A percentile compares a stretch with the other conserved stretches of the same genome.
Evolutionary conservation across 2,888 invertebrate species (phyloP).

Genomic region (Nemotelus nigrinus): DNA sequence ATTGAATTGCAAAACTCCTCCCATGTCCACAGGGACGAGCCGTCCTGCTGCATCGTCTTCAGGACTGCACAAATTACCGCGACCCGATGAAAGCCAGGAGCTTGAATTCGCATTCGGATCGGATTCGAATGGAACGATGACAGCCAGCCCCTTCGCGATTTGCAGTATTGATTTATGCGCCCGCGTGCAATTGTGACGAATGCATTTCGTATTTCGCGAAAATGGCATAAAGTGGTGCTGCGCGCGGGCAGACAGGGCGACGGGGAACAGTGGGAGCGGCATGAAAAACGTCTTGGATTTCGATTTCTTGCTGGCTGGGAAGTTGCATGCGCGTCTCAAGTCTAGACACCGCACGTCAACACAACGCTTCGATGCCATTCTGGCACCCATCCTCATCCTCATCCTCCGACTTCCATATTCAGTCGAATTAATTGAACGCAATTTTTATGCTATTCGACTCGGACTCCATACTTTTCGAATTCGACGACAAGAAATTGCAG

Average conservation of each 20-base stretch:
- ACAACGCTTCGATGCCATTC: slow-evolving; percentile 38
- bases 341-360: slow-evolving; percentile 43
- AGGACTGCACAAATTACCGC: slow-evolving; percentile 10
- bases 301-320: background rate
- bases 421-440: slow-evolving; percentile 43
- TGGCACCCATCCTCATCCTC: slow-evolving; percentile 25
- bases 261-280: slow-evolving; percentile 19
- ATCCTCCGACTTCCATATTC: slow-evolving; percentile 38
- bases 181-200: slow-evolving; percentile 41
- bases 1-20: slow-evolving; percentile 40
- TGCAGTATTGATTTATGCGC: slow-evolving; percentile 43
- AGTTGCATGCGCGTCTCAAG: slow-evolving; percentile 44
- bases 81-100: background rate
- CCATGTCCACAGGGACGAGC: slow-evolving; percentile 25
- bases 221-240: background rate
- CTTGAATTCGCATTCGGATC: background rate
- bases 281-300: slow-evolving; percentile 27
- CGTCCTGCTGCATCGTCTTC: slow-evolving; percentile 17
- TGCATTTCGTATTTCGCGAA: slow-evolving; percentile 35
- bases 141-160: slow-evolving; percentile 38
- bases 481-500: slow-evolving; percentile 28
- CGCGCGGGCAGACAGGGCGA: background rate
- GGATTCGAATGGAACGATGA: slow-evolving; percentile 6
- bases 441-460: slow-evolving; percentile 36
- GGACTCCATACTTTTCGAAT: slow-evolving; percentile 29